Evolutionary conservation across 2,888 invertebrate species (phyloP).

Genomic region (Tenthredo mesomela): DNA sequence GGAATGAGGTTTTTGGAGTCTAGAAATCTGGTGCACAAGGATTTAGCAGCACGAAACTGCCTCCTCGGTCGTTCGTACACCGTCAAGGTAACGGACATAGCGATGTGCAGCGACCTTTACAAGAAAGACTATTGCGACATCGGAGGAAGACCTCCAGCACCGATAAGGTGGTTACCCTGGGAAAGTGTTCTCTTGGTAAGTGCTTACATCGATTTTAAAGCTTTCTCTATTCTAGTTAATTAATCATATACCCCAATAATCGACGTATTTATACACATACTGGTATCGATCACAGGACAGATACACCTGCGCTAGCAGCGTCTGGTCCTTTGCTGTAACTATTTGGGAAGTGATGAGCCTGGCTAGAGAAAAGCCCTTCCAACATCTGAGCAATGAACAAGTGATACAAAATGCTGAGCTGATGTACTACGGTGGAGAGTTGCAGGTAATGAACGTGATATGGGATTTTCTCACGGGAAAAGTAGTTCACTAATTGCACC

Average conservation of each 20-base stretch:
- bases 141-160: conserved; percentile 82
- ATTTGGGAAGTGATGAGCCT: conserved; percentile 84
- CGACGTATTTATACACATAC: conserved; percentile 42
- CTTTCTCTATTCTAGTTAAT: background rate
- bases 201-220: background rate
- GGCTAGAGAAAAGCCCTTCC: conserved; percentile 82
- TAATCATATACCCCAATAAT: background rate
- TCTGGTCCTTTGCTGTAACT: conserved; percentile 84
- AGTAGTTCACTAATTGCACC: background rate
- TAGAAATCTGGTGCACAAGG: conserved; percentile 88
- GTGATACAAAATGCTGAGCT: conserved; percentile 84
- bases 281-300: conserved; percentile 79
- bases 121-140: conserved; percentile 84
- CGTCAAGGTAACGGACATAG: conserved; percentile 83
- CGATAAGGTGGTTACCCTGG: conserved; percentile 84
- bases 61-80: conserved; percentile 82
- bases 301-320: conserved; percentile 82
- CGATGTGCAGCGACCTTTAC: conserved; percentile 83
- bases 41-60: conserved; percentile 87
- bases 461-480: background rate
- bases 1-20: conserved; percentile 91
- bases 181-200: conserved; percentile 83
- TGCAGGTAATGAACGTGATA: conserved; percentile 77
- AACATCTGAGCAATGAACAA: conserved; percentile 82
- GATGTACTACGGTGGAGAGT: conserved; percentile 83